Evolutionary conservation across 2,888 invertebrate species (phyloP).

Genomic region (Leuctra nigra): DNA sequence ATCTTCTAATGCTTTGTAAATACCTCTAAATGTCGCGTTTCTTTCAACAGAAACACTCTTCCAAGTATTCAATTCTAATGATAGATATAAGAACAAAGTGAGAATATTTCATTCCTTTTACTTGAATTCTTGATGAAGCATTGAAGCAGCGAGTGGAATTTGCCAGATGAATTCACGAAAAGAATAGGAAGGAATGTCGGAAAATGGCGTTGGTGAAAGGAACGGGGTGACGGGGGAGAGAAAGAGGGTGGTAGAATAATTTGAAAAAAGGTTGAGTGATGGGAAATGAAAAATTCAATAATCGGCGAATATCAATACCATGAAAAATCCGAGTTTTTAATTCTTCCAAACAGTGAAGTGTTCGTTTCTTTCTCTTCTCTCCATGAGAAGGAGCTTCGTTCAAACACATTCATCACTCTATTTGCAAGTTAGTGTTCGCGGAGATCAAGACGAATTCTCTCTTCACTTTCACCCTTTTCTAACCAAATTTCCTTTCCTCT

Average conservation of each 20-base stretch:
- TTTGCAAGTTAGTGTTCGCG: conserved; percentile 14
- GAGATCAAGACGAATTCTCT: neutral
- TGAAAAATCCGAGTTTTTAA: no score
- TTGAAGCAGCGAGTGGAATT: conserved; percentile 13
- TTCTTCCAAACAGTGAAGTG: conserved; percentile 1
- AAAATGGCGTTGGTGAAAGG: neutral
- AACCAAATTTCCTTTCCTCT: conserved; percentile 18
- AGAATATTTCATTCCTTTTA: neutral
- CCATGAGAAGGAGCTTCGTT: no score
- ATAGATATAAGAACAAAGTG: conserved; percentile 15
- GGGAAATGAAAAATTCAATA: conserved; percentile 11
- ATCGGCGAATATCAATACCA: conserved; percentile 7
- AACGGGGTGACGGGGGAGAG: no score
- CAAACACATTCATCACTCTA: conserved; percentile 12
- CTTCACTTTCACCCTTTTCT: neutral
- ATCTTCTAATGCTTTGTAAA: conserved; percentile 7
- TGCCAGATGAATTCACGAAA: conserved; percentile 17
- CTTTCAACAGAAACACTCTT: neutral
- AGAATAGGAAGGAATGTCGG: conserved; percentile 8
- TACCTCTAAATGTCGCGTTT: neutral
- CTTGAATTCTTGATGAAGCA: conserved; percentile 16
- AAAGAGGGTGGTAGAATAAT: conserved; percentile 7
- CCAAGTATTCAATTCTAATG: neutral
- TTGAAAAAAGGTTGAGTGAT: neutral
- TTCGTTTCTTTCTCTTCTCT: neutral